Base-by-base conservation (phyloP, 2,797 vertebrate species). In the Ammospiza maritima region DNA sequence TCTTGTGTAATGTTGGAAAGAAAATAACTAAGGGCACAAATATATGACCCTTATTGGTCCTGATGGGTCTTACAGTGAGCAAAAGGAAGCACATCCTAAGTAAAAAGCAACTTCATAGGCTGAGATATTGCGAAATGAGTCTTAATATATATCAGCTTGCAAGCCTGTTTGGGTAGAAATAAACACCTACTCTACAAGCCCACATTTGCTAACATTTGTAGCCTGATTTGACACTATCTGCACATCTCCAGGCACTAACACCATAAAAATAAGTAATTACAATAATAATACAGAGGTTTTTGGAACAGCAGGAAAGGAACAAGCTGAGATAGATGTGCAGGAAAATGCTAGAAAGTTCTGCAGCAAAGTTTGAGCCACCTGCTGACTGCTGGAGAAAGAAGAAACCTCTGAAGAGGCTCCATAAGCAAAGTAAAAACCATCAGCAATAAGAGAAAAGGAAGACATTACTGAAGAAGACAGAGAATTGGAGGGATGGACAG, bases 231-330 rank as follows among this genome's bases (percentile, higher is more conserved):
- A 81, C 29, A 20, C 81, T 79, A 36, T 57, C 51, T 84, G 66
- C 51, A 89, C 66, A 85, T 84, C 79, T 79, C 66, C 42, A 91
- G 58, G 42, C 79, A 73, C 60, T 57, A 69, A 66, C 45, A 76
- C 21, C 34, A 61, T 57, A 90, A 86, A 96, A 92, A 47, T 88
- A 91, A 96, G 34, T 73, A 86, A 96, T 88, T 86, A 78, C 17
- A 78, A 53, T 75, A 96, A 92, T 83, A 95, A 91, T 70, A 66
- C 13, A 91, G 72, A 78, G n/a, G 13, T 1, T 32, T 92, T 69
- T 44, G n/a, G 79, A 91, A 62, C 78, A 80, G 85, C 85, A 78
- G 82, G 54, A 42, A 93, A n/a, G 54, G 75, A 94, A 56, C 72
- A 88, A 70, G 60, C 66, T 44, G 54, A 91, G 58, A 73, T 3